Base-by-base conservation (phyloP, 1,140 invertebrate species). In the Artemia franciscana region DNA sequence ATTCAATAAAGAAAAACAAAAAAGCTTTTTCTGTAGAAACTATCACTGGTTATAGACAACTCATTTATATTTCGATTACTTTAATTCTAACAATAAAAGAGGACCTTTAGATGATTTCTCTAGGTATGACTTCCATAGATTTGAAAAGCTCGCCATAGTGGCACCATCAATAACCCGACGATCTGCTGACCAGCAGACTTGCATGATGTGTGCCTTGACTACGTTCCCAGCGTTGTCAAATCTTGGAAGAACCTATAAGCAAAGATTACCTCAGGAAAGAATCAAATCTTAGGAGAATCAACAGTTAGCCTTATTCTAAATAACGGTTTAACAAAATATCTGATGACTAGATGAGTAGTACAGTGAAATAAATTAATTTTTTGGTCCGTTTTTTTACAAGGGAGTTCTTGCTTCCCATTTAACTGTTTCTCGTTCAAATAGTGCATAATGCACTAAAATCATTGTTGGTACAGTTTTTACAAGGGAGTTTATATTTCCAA, bases 131-230 rank as follows among this genome's bases (percentile, higher is more conserved):
- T 94, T 97, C 79, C 90, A 85, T n/a, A 83, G 67, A 70, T 94
- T 95, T 2, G 88, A 90, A 76, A 97, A 98, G 65, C 83, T 78
- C 0, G 91, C 90, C 79, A 98, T 88, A 2, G 90, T 95, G 0
- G 91, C 93, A 0, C 96, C 96, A 72, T 99, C 96, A 62, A 99
- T 83, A 5, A 98, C 82, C 62, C 96, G 78, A 73, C 99, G 96
- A 80, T 99, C 96, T 0, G 92, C 94, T 15, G 88, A 84, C 84
- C 88, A 96, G 71, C 90, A 93, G 0, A 92, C 77, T 64, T 82
- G 79, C 69, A 96, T 78, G 9, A 96, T 81, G 67, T 85, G 79
- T 56, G 80, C 80, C 65, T 82, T 79, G n/a, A 81, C 71, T 5
- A 97, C 71, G 51, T 87, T 82, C 24, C 80, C 83, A 30, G 81